Evolutionary conservation across 2,113 vertebrate species (phyloP), one percentile per base, ranked within the genome.

Genomic region (Alouatta palliata): DNA sequence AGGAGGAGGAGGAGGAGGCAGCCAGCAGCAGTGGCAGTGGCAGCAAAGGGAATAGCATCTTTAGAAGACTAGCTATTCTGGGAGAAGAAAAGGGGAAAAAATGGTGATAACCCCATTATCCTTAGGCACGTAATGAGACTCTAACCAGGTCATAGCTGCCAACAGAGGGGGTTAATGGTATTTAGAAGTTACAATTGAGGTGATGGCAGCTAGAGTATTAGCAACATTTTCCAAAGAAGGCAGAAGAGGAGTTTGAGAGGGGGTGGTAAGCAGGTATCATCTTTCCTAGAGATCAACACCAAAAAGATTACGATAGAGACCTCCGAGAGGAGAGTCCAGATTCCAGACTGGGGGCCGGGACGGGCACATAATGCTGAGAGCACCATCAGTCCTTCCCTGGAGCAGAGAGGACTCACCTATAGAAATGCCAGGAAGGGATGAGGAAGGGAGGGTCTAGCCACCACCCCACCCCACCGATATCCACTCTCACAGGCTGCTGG

Each of bases 1-100:
- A 52, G 4, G 49, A 52, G 52, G 16, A 52, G 49, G 14, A 52
- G 49, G 49, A 52, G 16, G 52, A 14, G 17, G 49, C 49, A 52
- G 49, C 4, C 49, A 17, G 16, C 16, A 1, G 49, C 16, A 5
- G 52, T 17, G 52, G 52, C 1, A 1, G 5, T 16, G 5, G 16
- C 16, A 52, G 16, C 52, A 17, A 52, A 52, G 52, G 52, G 20
- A 66, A 49, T 1, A 23, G 35, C 3, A 14, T 58, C 43, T 75
- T 84, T 88, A 32, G 37, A 61, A 81, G 35, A 35, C 77, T 64
- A 52, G 27, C 23, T 49, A 0, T 32, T 9, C 27, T 35, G 37
- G 88, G 21, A 92, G 37, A 45, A 58, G 13, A 56, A 84, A 81
- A 66, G 14, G 37, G 43, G 8, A 8, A 17, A 45, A 23, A 56